Conservation (phyloP, 2,888 invertebrate genomes). For the Rhodophaea formosa region DNA sequence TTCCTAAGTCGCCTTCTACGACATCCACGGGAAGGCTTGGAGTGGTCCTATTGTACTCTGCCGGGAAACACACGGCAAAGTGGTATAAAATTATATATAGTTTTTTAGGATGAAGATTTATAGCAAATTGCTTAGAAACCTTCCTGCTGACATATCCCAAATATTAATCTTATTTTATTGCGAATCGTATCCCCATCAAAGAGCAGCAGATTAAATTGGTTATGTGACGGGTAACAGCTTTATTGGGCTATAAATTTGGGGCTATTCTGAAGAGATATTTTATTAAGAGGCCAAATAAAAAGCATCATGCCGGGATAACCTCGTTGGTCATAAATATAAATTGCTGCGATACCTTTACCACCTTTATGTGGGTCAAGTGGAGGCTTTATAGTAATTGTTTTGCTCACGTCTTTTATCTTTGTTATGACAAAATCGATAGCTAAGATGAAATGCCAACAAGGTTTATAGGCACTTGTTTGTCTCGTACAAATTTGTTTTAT, state of each 20-base stretch:
- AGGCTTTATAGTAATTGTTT: not conserved
- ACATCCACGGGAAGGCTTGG: no score
- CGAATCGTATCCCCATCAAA: constrained; percentile 48
- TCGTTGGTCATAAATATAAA: constrained; percentile 50
- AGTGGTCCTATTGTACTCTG: no score
- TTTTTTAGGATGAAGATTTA: no score
- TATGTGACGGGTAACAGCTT: constrained; percentile 67
- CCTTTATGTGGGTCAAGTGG: constrained; percentile 15
- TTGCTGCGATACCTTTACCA: constrained; percentile 40
- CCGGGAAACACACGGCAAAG: no score
- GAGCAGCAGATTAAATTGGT: constrained; percentile 62
- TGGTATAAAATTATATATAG: no score
- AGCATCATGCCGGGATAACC: constrained; percentile 36
- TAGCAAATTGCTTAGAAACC: constrained; percentile 2
- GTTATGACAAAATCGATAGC: not conserved
- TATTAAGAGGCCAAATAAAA: constrained; percentile 67
- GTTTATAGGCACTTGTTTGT: no score
- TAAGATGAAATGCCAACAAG: not conserved
- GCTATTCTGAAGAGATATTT: constrained; percentile 53
- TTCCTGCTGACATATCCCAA: constrained; percentile 19
- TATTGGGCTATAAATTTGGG: constrained; percentile 61
- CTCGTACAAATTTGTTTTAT: no score
- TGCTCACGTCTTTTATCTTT: not conserved
- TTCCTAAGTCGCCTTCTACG: no score
- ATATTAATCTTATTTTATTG: constrained; percentile 50